Percentiles rank a stretch among this genome's conserved stretches.
phyloP scores from a whole-genome alignment of 1,140 invertebrate genomes.

The Bombus pascuorum region DNA sequence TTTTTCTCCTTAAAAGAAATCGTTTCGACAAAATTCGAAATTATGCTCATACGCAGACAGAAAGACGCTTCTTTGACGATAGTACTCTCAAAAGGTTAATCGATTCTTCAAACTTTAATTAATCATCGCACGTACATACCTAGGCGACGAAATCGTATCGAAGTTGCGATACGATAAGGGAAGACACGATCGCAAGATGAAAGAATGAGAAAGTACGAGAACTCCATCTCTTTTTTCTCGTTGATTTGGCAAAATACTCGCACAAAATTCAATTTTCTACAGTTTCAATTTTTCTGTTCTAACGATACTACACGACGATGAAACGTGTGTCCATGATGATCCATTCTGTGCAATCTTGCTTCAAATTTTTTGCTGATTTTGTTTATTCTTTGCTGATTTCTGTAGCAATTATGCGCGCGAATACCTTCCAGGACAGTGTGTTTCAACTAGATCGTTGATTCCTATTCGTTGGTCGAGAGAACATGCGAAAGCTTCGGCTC shows the following conservation, averaged over 20 bases:
- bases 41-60: background rate
- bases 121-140: background rate
- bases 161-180: too few species aligned
- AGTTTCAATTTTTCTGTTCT: background rate
- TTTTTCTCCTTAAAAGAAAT: background rate
- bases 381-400: background rate
- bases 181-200: background rate
- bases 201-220: background rate
- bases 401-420: background rate
- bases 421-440: slow-evolving; percentile 12
- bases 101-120: background rate
- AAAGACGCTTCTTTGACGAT: slow-evolving; percentile 12
- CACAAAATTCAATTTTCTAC: background rate
- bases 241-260: background rate
- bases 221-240: too few species aligned
- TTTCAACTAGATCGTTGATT: slow-evolving; percentile 5
- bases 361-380: too few species aligned
- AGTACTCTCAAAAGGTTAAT: slow-evolving; percentile 1
- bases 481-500: background rate
- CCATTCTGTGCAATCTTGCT: background rate
- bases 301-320: background rate
- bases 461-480: background rate
- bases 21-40: background rate
- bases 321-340: background rate
- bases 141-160: background rate